Conservation (phyloP, 2,888 invertebrate genomes). For the Synanthedon formicaeformis region DNA sequence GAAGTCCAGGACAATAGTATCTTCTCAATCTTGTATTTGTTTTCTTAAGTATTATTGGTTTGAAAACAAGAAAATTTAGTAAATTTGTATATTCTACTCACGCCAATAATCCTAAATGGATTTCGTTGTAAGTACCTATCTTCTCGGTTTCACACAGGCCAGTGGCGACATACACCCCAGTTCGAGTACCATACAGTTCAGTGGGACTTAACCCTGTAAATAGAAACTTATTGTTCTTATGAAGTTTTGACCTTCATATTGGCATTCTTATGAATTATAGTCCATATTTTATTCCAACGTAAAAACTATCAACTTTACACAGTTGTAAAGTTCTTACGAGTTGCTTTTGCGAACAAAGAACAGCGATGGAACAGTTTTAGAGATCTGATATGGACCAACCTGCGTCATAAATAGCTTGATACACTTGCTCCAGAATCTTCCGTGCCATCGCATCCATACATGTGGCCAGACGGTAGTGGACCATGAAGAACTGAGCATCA, state of each 20-base stretch:
- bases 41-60: background rate
- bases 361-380: background rate
- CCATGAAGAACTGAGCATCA: slow-evolving; percentile 75
- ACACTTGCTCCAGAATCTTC: slow-evolving; percentile 26
- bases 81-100: background rate
- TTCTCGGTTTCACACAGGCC: slow-evolving; percentile 74
- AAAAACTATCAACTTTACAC: no score
- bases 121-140: slow-evolving; percentile 25
- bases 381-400: slow-evolving; percentile 1
- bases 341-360: no score
- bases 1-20: no score
- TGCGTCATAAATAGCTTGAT: slow-evolving; percentile 30
- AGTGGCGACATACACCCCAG: slow-evolving; percentile 50
- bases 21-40: background rate
- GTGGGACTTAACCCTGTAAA: slow-evolving; percentile 70
- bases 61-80: background rate
- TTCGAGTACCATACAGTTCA: slow-evolving; percentile 60
- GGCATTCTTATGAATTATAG: no score
- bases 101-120: background rate
- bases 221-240: background rate
- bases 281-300: no score
- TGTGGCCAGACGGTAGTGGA: slow-evolving; percentile 47
- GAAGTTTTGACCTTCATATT: no score
- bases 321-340: no score
- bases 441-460: slow-evolving; percentile 23